phyloP scores from a whole-genome alignment of 2,113 vertebrate genomes.

The Tragulus kanchil region DNA sequence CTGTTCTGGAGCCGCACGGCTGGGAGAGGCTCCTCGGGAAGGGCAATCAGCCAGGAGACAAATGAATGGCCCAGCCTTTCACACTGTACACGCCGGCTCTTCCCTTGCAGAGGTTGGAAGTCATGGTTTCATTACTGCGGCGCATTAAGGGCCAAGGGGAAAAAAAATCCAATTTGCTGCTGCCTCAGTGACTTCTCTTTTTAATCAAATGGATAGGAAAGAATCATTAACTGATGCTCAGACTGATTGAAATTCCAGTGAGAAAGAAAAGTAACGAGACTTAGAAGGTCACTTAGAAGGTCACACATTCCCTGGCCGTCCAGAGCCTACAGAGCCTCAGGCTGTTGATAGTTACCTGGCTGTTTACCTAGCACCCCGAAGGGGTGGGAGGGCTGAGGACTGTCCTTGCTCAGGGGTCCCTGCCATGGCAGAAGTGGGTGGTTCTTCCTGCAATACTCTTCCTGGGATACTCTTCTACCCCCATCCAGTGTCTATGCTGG shows the following conservation, averaged over 20 bases:
- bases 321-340: not conserved
- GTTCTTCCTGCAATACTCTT: not conserved
- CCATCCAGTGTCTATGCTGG: no score
- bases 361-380: not conserved
- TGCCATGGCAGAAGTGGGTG: not conserved
- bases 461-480: no score
- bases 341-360: not conserved
- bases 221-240: slow-evolving; percentile 53
- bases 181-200: slow-evolving; percentile 66
- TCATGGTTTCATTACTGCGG: slow-evolving; percentile 77
- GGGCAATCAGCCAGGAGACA: slow-evolving; percentile 15
- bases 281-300: not conserved
- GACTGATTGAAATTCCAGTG: slow-evolving; percentile 60
- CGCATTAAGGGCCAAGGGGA: slow-evolving; percentile 43
- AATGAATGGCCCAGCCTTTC: slow-evolving; percentile 55
- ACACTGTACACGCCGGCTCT: accelerated
- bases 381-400: not conserved
- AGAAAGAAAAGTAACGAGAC: slow-evolving; percentile 71
- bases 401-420: not conserved
- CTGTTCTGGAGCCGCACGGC: not conserved
- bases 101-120: slow-evolving; percentile 58
- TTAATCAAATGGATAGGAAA: slow-evolving; percentile 75
- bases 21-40: not conserved
- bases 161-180: slow-evolving; percentile 77
- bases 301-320: not conserved